These are phyloP conservation scores for Lissonota sp. DNA, from an alignment of 2,888 invertebrate genomes.

Conservation along the genomic window DNA sequence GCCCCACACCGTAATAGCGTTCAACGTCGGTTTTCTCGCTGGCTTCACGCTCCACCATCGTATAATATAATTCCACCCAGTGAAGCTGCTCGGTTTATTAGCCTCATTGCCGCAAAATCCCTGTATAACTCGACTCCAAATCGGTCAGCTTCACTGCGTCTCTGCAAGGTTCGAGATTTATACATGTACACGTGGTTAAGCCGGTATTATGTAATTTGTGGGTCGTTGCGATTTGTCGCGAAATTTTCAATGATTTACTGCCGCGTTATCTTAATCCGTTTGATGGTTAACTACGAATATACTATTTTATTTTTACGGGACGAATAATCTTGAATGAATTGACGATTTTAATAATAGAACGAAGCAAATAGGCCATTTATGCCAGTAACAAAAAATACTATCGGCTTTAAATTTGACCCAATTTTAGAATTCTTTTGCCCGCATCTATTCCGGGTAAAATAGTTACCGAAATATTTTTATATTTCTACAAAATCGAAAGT, in stretches of 20 bases:
- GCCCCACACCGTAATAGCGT: neutral
- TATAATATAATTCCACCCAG: neutral
- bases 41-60: neutral
- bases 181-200: neutral
- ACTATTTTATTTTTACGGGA: too few relatives aligned
- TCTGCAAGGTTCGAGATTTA: neutral
- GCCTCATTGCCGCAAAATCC: neutral
- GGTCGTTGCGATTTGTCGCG: neutral
- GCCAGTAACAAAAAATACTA: too few relatives aligned
- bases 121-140: neutral
- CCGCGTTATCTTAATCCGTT: neutral
- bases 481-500: too few relatives aligned
- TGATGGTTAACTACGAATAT: neutral
- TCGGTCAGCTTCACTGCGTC: neutral
- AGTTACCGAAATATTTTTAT: too few relatives aligned
- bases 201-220: neutral
- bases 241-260: neutral
- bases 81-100: conserved; percentile 2
- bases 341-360: too few relatives aligned
- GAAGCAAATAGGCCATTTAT: too few relatives aligned
- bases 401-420: too few relatives aligned
- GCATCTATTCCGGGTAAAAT: too few relatives aligned
- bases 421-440: too few relatives aligned
- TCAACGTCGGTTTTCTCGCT: neutral
- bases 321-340: too few relatives aligned